A percentile compares a stretch with the other conserved stretches of the same genome.
Conservation (phyloP, 1,140 invertebrate genomes). For the Eulimnadia texana region DNA sequence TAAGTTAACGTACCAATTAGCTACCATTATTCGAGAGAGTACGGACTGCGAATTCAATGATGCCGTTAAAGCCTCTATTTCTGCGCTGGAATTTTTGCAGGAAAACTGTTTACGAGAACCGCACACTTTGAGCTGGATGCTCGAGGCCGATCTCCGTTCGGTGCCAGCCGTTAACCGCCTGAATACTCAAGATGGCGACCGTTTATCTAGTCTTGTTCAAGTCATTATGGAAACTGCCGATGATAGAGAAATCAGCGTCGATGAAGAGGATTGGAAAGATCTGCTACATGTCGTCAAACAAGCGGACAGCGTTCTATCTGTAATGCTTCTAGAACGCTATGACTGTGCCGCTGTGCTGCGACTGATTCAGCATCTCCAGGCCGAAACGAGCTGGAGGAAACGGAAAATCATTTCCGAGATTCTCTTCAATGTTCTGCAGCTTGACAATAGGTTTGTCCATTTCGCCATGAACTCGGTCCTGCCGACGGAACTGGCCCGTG, state of each 20-base stretch:
- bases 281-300: neutral
- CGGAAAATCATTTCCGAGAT: neutral
- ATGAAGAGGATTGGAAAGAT: constrained; percentile 4
- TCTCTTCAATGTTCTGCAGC: neutral
- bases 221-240: constrained; percentile 1
- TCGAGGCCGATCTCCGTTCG: neutral
- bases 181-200: neutral
- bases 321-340: constrained; percentile 2
- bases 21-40: neutral
- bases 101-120: neutral
- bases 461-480: constrained; percentile 7
- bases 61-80: neutral
- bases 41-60: neutral
- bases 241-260: neutral
- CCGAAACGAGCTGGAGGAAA: constrained; percentile 4
- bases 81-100: neutral
- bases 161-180: neutral
- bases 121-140: too few species aligned
- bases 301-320: neutral
- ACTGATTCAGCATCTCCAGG: constrained; percentile 7
- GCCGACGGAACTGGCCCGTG: neutral
- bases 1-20: constrained; percentile 4
- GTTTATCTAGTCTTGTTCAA: neutral
- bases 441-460: neutral
- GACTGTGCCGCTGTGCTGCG: neutral